A percentile compares a stretch with the other conserved stretches of the same genome.
These are phyloP conservation scores for Elaphurus davidianus DNA, from an alignment of 2,113 vertebrate species.

Conservation along the genomic window DNA sequence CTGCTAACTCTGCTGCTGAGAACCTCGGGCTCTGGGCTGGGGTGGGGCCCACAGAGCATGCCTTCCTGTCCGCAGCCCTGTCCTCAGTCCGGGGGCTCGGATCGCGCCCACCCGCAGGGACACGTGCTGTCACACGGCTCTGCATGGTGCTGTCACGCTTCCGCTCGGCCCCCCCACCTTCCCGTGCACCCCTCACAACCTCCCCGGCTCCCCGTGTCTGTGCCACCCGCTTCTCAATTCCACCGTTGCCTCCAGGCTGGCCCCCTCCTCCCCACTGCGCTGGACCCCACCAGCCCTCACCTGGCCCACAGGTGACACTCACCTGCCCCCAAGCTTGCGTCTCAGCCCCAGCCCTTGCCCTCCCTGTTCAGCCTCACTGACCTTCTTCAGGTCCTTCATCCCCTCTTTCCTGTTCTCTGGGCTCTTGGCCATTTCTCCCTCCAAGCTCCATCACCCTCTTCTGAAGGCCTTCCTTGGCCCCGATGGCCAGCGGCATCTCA, in stretches of 20 bases:
- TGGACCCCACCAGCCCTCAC: not conserved
- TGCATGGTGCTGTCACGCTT: accelerated
- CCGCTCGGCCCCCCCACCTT: accelerated
- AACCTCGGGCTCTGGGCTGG: accelerated
- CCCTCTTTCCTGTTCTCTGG: not conserved
- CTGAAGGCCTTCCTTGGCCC: too few relatives aligned
- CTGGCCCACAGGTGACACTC: not conserved
- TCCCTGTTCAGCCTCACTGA: not conserved
- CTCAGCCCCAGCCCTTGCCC: not conserved
- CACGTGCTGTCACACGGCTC: accelerated
- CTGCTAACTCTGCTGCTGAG: accelerated
- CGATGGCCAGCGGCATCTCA: accelerated
- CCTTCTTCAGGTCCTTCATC: not conserved
- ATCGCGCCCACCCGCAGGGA: accelerated
- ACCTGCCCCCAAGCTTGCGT: accelerated
- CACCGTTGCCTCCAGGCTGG: accelerated
- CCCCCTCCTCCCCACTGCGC: too few relatives aligned
- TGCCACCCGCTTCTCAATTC: accelerated
- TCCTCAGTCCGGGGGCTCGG: not conserved
- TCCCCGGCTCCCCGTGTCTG: not conserved
- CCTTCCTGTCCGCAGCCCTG: too few relatives aligned
- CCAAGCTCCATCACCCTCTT: not conserved
- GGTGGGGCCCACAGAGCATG: accelerated
- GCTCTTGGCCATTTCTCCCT: not conserved
- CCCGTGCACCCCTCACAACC: accelerated